Evolutionary conservation across 2,113 vertebrate species (phyloP).

Genomic region (Pteropus alecto): DNA sequence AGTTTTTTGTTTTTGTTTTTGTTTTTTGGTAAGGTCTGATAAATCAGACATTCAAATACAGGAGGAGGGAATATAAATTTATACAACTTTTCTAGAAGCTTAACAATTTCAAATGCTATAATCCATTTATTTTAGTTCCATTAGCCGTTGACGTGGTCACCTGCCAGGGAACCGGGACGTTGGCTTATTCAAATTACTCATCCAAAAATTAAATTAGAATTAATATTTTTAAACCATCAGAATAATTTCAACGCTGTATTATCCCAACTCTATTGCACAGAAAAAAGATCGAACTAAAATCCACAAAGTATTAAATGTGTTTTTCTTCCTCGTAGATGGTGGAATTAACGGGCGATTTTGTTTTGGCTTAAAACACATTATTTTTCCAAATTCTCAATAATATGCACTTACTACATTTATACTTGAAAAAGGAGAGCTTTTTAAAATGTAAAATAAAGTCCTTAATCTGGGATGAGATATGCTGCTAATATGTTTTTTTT

Average conservation of each 20-base stretch:
- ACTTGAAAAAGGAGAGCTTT: not conserved
- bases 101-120: not conserved
- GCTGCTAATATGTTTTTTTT: not conserved
- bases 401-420: not conserved
- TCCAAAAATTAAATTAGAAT: too few relatives aligned
- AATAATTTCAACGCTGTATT: accelerated
- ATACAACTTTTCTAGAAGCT: not conserved
- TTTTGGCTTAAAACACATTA: not conserved
- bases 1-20: too few relatives aligned
- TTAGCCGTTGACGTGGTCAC: not conserved
- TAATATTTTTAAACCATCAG: too few relatives aligned
- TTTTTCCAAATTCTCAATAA: not conserved
- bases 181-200: too few relatives aligned
- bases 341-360: not conserved
- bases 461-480: not conserved
- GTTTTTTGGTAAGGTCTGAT: not conserved
- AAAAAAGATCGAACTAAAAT: not conserved
- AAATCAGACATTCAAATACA: not conserved
- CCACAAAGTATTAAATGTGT: not conserved
- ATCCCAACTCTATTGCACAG: not conserved
- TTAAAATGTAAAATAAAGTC: not conserved
- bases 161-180: too few relatives aligned
- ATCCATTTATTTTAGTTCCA: not conserved
- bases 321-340: too few relatives aligned
- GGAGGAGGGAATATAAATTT: not conserved